phyloP scores from a whole-genome alignment of 2,797 vertebrate species.

The Oceanodroma leucorhoa region DNA sequence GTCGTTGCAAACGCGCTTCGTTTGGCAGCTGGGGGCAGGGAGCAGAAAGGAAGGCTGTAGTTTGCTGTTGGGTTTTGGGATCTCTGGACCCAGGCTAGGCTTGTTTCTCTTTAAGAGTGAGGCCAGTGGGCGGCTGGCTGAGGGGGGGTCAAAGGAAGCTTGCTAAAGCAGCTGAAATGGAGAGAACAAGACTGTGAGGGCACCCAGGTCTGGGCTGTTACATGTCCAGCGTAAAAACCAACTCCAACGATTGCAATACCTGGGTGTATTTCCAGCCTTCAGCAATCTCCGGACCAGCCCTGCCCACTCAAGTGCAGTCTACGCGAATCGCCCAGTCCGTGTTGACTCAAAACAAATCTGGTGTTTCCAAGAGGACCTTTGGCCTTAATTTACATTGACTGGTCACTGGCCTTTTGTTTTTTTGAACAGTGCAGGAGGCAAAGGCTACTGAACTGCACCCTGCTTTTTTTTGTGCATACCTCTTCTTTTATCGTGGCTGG shows the following conservation, averaged over 20 bases:
- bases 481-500: not conserved
- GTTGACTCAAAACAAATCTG: not conserved
- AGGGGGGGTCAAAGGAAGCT: not conserved
- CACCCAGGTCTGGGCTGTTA: not conserved
- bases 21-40: accelerated
- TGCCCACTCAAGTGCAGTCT: not conserved
- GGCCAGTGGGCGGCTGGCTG: not conserved
- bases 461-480: not conserved
- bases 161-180: not conserved
- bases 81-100: not conserved
- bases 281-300: not conserved
- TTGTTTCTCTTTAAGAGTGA: accelerated
- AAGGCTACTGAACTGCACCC: not conserved
- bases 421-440: not conserved
- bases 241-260: not conserved
- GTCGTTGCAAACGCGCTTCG: accelerated
- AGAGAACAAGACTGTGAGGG: not conserved
- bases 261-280: not conserved
- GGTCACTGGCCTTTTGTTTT: not conserved
- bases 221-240: not conserved
- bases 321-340: accelerated
- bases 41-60: not conserved
- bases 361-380: not conserved
- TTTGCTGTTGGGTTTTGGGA: not conserved
- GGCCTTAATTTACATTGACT: not conserved